These are phyloP conservation scores for Drosophila rufa DNA, from an alignment of 1,140 invertebrate genomes.

Conservation along the genomic window DNA sequence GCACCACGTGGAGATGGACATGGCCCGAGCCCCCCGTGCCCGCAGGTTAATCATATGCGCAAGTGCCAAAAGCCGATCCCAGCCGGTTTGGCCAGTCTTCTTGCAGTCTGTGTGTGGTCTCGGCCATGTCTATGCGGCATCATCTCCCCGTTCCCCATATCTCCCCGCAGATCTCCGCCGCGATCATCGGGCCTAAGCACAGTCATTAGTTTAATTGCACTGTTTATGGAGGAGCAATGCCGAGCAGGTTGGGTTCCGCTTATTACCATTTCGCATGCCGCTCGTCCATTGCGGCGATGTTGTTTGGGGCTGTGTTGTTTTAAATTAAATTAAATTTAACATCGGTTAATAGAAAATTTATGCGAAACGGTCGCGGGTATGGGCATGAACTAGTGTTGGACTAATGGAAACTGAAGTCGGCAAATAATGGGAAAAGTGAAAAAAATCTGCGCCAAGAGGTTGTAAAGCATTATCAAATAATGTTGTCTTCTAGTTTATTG, in stretches of 20 bases:
- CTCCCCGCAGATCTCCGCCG: neutral
- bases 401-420: slow-evolving; percentile 7
- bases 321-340: slow-evolving; percentile 83
- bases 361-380: slow-evolving; percentile 14
- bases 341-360: slow-evolving; percentile 77
- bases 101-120: slow-evolving; percentile 65
- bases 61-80: slow-evolving; percentile 69
- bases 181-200: slow-evolving; percentile 56
- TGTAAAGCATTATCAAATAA: neutral
- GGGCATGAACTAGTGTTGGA: neutral
- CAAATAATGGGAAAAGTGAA: slow-evolving; percentile 37
- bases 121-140: slow-evolving; percentile 55
- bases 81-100: slow-evolving; percentile 52
- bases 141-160: neutral
- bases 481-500: neutral
- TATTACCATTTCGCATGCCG: slow-evolving; percentile 74
- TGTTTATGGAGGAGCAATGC: slow-evolving; percentile 68
- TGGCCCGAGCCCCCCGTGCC: neutral
- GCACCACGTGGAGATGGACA: slow-evolving; percentile 55
- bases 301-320: slow-evolving; percentile 64
- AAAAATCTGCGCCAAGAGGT: slow-evolving; percentile 16
- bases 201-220: slow-evolving; percentile 83
- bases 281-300: slow-evolving; percentile 53
- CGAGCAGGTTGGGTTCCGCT: slow-evolving; percentile 40
- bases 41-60: slow-evolving; percentile 73